Base-by-base conservation (phyloP, 2,797 vertebrate species). In the Ptychadena robeensis region DNA sequence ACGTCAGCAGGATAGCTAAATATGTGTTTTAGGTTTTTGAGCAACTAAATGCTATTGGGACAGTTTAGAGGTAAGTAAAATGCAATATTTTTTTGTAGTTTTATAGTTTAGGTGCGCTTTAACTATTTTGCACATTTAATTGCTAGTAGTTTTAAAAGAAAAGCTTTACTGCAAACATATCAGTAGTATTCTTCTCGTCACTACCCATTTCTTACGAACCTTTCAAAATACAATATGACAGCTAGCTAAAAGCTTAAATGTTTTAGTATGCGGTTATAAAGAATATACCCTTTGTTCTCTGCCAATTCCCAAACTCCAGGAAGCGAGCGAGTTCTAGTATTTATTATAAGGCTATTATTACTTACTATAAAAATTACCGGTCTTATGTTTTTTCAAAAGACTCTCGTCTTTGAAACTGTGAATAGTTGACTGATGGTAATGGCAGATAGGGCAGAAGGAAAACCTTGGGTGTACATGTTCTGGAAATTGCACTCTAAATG, bases 351-450 rank as follows among this genome's bases (percentile, higher is more conserved):
- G 30, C 38, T 35, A 28, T 79, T 40, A 69, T 79, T 69, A 65
- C 57, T 30, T 35, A 48, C 53, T 30, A 27, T 11, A 22, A 27
- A 37, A 48, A 53, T 32, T 9, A 37, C 31, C 28, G 44, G 40
- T n/a, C n/a, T 10, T 32, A 27, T 68, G n/a, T n/a, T n/a, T 79
- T 68, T 32, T 69, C 76, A 79, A 69, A 79, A 48, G 76, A 66
- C 27, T 79, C 65, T 68, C 35, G 30, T 48, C 12, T 69, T 48
- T 22, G 14, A 44, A 68, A 57, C n/a, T 18, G n/a, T 27, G 44
- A 37, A 79, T 59, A 32, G 65, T n/a, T 27, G 38, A 67, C 63
- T 53, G 25, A 63, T 75, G n/a, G 8, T 28, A 63, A 61, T 7
- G 15, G 31, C 30, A 53, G 75, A 68, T 67, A 32, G 37, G n/a